Conservation (phyloP, 2,113 vertebrate species). For the Xenus cinereus region DNA sequence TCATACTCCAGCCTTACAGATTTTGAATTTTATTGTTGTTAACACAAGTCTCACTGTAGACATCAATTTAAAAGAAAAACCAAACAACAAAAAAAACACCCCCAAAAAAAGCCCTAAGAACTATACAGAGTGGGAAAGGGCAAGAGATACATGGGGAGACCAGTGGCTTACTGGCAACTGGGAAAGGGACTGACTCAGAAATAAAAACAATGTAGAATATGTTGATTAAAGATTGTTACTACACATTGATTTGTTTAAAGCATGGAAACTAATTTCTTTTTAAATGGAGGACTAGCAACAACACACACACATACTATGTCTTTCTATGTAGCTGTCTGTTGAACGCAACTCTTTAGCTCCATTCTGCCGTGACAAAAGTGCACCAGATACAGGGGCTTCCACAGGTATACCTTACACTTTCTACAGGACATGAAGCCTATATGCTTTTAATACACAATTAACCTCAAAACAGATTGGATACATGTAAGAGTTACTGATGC, state of each 20-base stretch:
- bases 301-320: rapidly evolving
- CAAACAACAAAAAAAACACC: background rate
- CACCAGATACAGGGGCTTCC: background rate
- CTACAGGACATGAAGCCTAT: background rate
- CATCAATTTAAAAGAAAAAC: background rate
- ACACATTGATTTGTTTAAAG: background rate
- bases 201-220: background rate
- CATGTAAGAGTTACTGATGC: no score
- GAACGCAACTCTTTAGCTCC: background rate
- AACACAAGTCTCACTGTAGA: background rate
- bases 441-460: background rate
- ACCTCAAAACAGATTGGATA: background rate
- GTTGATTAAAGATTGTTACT: background rate
- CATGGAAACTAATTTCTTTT: background rate
- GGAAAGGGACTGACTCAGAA: background rate
- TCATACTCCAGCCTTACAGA: background rate
- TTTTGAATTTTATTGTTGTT: background rate
- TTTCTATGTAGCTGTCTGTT: background rate
- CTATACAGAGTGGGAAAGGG: background rate
- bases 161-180: background rate
- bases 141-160: background rate
- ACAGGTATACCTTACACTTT: background rate
- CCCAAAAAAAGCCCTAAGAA: background rate
- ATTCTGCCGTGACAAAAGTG: background rate
- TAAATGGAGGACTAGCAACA: background rate